Evolutionary conservation across 1,140 invertebrate species (phyloP).

Genomic region (Drosophila busckii): DNA sequence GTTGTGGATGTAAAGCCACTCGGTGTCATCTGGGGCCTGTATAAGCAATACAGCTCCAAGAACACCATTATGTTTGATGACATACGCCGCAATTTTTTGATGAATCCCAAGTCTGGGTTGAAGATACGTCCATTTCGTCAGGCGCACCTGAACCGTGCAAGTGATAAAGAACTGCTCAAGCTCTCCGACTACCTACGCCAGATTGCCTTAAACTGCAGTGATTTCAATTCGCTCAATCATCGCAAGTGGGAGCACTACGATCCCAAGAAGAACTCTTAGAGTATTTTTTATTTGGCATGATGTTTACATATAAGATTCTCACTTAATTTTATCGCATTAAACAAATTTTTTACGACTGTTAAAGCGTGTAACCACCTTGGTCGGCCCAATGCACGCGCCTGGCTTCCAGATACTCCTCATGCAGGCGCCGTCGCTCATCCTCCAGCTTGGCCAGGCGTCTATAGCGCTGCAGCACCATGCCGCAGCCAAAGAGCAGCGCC

Average conservation of each 20-base stretch:
- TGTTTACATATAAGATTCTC: constrained; percentile 34
- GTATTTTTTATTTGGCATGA: background rate
- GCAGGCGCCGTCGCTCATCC: constrained; percentile 65
- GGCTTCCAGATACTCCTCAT: constrained; percentile 66
- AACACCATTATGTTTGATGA: constrained; percentile 99
- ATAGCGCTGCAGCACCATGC: constrained; percentile 69
- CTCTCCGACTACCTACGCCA: constrained; percentile 91
- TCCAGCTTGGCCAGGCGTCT: constrained; percentile 66
- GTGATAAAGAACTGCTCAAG: constrained; percentile 91
- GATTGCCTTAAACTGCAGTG: constrained; percentile 89
- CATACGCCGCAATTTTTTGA: constrained; percentile 97
- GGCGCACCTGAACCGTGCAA: constrained; percentile 91
- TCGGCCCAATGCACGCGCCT: constrained; percentile 75
- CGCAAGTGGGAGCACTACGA: constrained; percentile 93
- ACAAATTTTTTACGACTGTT: constrained; percentile 42
- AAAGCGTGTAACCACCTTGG: constrained; percentile 70
- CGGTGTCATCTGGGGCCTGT: constrained; percentile 98
- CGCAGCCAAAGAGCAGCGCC: constrained; percentile 66
- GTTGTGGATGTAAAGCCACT: constrained; percentile 93
- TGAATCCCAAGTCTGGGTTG: constrained; percentile 97
- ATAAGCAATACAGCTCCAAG: constrained; percentile 89
- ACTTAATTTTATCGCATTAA: constrained; percentile 67
- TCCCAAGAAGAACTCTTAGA: constrained; percentile 77
- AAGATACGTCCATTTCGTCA: constrained; percentile 94
- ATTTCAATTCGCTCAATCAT: constrained; percentile 92